Evolutionary conservation across 2,797 vertebrate genomes (phyloP), one percentile per base, ranked within the genome.

Genomic region (Rhodeus uyekii): DNA sequence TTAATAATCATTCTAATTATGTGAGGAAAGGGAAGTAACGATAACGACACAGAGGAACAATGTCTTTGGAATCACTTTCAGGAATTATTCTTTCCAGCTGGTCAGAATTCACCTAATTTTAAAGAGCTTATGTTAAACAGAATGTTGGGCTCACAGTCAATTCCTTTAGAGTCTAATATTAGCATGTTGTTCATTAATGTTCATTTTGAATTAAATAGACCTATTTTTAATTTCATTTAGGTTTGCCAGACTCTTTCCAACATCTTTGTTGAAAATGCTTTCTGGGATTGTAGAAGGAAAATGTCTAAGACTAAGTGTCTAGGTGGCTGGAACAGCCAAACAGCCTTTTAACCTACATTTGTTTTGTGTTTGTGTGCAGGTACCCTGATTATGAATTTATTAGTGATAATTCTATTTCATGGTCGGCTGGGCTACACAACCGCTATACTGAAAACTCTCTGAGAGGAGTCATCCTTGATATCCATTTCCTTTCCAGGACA

Each of bases 341-440:
- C n/a, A n/a, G n/a, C n/a, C n/a, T 79, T 69, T 42, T 58, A 79
- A 79, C 38, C 22, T 14, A 65, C 67, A 27, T 64, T 60, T 67
- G n/a, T 85, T 42, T 55, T 76, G 50, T 18, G 18, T 71, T 55
- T 80, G 71, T 8, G 10, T 60, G 10, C 89, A 99, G 98, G 93
- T 99, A 99, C 84, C 96, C 96, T 55, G 96, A 95, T 86, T 99
- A 98, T 0, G 97, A 98, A 93, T 99, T 99, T 92, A 99, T 99
- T 91, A 99, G 98, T 71, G 98, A 99, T 90, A 99, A 99, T 91
- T 99, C 98, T 90, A 99, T 99, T 92, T 99, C 98, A 38, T 99
- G 98, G 97, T 99, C 98, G 36, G 98, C 98, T 1, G 97, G 98
- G 65, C 95, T 99, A 61, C 98, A 99, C 87, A 98, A 99, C 93